phyloP scores from a whole-genome alignment of 2,113 vertebrate species.

The Pelodiscus sinensis region DNA sequence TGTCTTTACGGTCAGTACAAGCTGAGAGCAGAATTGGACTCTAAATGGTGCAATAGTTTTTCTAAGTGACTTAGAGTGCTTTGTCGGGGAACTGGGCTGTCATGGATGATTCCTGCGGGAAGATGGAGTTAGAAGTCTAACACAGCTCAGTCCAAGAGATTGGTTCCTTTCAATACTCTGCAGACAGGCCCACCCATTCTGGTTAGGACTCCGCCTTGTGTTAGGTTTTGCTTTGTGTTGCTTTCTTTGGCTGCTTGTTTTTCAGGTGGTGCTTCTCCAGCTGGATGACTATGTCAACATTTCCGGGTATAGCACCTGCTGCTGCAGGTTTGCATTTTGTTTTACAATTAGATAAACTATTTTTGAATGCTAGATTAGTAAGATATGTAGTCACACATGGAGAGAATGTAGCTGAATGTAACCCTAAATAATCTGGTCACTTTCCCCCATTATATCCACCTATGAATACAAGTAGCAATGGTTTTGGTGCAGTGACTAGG shows the following conservation, averaged over 20 bases:
- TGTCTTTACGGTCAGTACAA: not conserved
- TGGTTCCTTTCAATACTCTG: not conserved
- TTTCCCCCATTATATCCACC: not conserved
- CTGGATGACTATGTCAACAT: not conserved
- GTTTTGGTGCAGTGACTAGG: too few species aligned
- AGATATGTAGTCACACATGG: not conserved
- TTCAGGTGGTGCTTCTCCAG: not conserved
- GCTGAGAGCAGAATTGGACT: not conserved
- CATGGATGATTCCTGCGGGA: not conserved
- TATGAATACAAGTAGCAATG: too few species aligned
- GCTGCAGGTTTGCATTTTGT: not conserved
- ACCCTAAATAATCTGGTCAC: not conserved
- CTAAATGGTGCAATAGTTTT: not conserved
- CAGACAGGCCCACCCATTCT: not conserved
- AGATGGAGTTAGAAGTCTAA: not conserved
- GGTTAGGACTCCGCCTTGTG: not conserved
- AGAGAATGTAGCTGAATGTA: not conserved
- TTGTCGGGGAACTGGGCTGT: not conserved
- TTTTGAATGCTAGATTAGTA: not conserved
- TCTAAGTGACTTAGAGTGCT: not conserved
- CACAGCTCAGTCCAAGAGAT: not conserved
- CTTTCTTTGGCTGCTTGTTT: not conserved
- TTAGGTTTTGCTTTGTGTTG: not conserved
- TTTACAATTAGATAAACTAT: not conserved
- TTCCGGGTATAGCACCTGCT: not conserved